Evolutionary conservation across 2,888 invertebrate species (phyloP).

Genomic region (Coelogynopora nodosa): DNA sequence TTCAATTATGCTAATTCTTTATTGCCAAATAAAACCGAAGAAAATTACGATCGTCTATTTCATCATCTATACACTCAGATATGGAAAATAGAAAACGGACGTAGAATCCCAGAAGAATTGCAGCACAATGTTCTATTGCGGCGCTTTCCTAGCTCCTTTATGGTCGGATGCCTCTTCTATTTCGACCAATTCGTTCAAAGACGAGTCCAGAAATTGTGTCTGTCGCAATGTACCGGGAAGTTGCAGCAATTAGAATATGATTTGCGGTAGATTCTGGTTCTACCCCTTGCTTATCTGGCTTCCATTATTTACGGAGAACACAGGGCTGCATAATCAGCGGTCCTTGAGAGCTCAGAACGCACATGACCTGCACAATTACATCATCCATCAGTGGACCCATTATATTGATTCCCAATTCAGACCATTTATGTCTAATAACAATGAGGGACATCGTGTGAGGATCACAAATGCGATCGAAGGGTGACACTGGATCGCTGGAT

Average conservation of each 20-base stretch:
- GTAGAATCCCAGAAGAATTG: constrained; percentile 2
- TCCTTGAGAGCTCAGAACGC: constrained; percentile 2
- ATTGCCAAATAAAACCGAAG: background rate
- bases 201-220: background rate
- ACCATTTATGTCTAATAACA: background rate
- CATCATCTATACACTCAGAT: background rate
- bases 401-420: background rate
- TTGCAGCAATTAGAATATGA: background rate
- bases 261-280: background rate
- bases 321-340: background rate
- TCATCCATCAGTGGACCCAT: background rate
- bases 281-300: constrained; percentile 5
- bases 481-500: background rate
- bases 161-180: constrained; percentile 5
- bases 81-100: background rate
- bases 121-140: background rate
- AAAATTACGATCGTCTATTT: constrained; percentile 10
- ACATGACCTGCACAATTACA: background rate
- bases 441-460: background rate
- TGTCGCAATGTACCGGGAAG: constrained; percentile 1
- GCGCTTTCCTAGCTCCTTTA: background rate
- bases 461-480: background rate
- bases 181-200: background rate
- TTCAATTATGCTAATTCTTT: background rate
- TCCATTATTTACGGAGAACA: constrained; percentile 18